These are phyloP conservation scores for Orestias chungarensis DNA, from an alignment of 2,797 vertebrate species.

Conservation along the genomic window DNA sequence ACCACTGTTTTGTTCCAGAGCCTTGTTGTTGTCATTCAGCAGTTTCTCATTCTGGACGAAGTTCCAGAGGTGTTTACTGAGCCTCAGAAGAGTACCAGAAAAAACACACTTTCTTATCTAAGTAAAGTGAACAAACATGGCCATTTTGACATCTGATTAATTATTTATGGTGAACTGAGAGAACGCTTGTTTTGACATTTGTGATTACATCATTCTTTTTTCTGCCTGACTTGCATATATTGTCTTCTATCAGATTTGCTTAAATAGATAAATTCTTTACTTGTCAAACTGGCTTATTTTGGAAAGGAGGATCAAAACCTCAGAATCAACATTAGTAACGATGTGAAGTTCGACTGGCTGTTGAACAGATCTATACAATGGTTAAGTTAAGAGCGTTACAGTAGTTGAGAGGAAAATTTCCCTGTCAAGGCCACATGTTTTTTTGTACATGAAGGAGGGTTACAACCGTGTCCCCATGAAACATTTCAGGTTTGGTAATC, in stretches of 20 bases:
- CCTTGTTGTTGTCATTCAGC: slow-evolving; percentile 47
- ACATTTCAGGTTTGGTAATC: background rate
- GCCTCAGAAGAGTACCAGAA: slow-evolving; percentile 17
- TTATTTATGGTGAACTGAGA: slow-evolving; percentile 46
- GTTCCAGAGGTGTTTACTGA: slow-evolving; percentile 32
- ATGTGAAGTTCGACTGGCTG: background rate
- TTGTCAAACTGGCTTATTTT: background rate
- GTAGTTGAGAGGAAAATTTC: background rate
- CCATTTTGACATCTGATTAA: slow-evolving; percentile 62
- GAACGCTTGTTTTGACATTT: slow-evolving; percentile 17
- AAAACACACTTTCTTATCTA: slow-evolving; percentile 44
- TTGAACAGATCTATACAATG: background rate
- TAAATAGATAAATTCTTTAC: background rate
- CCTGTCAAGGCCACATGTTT: background rate
- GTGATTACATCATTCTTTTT: slow-evolving; percentile 12
- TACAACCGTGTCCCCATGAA: background rate
- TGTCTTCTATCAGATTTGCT: background rate
- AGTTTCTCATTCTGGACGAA: slow-evolving; percentile 51
- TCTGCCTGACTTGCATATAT: background rate
- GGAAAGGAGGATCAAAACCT: background rate
- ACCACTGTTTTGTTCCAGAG: slow-evolving; percentile 52
- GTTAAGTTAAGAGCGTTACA: background rate
- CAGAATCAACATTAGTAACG: background rate
- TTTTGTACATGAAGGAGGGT: background rate
- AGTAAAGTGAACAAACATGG: slow-evolving; percentile 57